Evolutionary conservation across 2,888 invertebrate genomes (phyloP), one percentile per base, ranked within the genome.

Genomic region (Philhelius pedissequus): DNA sequence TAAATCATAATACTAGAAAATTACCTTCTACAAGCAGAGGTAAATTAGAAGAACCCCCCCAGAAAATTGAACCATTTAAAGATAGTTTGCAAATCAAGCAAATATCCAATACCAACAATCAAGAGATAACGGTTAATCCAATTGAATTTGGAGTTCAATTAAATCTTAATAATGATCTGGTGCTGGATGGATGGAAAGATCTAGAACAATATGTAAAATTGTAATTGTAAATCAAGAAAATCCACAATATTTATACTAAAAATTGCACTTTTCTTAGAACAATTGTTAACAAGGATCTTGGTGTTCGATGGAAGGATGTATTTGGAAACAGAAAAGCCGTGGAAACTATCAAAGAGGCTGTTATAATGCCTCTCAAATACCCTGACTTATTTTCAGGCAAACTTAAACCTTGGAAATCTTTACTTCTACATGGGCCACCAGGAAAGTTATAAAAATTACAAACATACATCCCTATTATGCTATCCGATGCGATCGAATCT

Each of bases 361-460:
- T 97, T 0, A 93, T 98, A 4, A 96, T 97, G 89, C 96, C 97
- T 6, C 92, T 94, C 0, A 94, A 94, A 86, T 95, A 95, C 89
- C 96, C 96, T 0, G 93, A 94, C 64, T 90, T 96, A 13, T 97
- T 96, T 89, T 93, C 92, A 0, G 94, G 94, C 1, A 92, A 93
- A 50, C 89, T 95, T 13, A 94, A 95, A 86, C 97, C 98, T 0
- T 99, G 98, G 98, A 96, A 96, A 87, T 96, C 96, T 0, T 92
- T 96, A 43, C 91, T 94, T 3, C 89, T 94, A 0, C 93, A 94
- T 88, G 94, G 94, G 0, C 93, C 94, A 0, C 94, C 94, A 0
- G 91, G 91, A 78, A 71, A 69, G 68, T 27, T 54, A 30, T 43
- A 56, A 4, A 9, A n/a, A 15, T 22, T 20, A 8, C 0, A 60